These are phyloP conservation scores for Diogma glabrata DNA, from an alignment of 2,888 invertebrate genomes.

Conservation along the genomic window DNA sequence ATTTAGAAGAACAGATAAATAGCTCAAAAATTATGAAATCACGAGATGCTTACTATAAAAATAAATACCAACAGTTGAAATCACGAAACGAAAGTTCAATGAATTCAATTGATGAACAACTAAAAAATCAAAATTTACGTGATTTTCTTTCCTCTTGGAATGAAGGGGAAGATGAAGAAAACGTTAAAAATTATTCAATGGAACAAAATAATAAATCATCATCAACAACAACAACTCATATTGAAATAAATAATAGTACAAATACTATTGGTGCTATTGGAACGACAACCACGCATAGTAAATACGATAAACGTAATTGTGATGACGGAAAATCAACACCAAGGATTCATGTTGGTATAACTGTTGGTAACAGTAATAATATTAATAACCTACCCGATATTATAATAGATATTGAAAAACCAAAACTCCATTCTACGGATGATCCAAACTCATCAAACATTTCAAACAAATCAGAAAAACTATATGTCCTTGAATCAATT, in stretches of 20 bases:
- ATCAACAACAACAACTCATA: neutral
- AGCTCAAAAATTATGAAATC: conserved; percentile 15
- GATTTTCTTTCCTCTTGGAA: conserved; percentile 36
- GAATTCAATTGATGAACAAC: neutral
- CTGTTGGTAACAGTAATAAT: conserved; percentile 24
- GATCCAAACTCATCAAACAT: neutral
- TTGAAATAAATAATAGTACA: neutral
- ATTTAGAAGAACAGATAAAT: conserved; percentile 15
- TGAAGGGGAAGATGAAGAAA: conserved; percentile 32
- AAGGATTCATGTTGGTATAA: conserved; percentile 25
- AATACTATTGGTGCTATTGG: too few relatives aligned
- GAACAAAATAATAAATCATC: neutral
- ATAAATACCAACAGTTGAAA: neutral
- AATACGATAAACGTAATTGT: conserved; percentile 8
- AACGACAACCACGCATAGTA: too few relatives aligned
- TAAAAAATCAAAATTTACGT: conserved; percentile 30
- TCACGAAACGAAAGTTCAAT: neutral
- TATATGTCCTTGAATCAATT: conserved; percentile 19
- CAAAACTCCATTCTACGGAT: conserved; percentile 17
- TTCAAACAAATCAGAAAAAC: conserved; percentile 15
- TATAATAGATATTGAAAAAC: conserved; percentile 35
- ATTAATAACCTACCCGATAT: conserved; percentile 34
- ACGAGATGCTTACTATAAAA: conserved; percentile 3
- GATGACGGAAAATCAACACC: conserved; percentile 18
- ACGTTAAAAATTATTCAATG: neutral